Evolutionary conservation across 2,113 vertebrate species (phyloP).

Genomic region (Platycercus adscitus): DNA sequence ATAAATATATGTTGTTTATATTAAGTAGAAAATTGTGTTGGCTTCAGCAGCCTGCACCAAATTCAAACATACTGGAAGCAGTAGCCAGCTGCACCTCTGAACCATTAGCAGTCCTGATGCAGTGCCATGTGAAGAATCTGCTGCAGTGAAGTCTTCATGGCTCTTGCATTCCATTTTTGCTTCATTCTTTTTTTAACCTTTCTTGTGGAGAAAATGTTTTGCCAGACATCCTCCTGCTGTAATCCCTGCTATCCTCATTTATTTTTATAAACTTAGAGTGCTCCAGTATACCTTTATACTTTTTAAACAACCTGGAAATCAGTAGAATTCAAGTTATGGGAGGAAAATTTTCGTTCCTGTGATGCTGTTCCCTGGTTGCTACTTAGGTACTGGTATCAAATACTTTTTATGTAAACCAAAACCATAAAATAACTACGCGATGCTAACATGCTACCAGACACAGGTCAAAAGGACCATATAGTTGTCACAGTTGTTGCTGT

Average conservation of each 20-base stretch:
- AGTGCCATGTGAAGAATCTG: not conserved
- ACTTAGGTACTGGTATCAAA: not conserved
- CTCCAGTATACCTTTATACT: not conserved
- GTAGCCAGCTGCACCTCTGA: not conserved
- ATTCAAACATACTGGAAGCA: not conserved
- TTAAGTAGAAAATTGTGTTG: not conserved
- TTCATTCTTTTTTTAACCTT: not conserved
- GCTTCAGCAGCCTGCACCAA: not conserved
- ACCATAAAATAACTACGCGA: not conserved
- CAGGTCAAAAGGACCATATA: not conserved
- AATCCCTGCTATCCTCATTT: not conserved
- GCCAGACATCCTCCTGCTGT: not conserved
- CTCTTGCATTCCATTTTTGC: not conserved
- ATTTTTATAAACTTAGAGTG: not conserved
- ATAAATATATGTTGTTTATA: accelerated
- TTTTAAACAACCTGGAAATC: not conserved
- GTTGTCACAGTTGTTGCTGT: not conserved
- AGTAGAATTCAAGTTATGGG: not conserved
- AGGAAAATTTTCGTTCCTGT: not conserved
- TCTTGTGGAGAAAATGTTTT: not conserved
- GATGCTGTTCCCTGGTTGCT: not conserved
- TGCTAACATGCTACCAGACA: not conserved
- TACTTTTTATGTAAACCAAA: not conserved
- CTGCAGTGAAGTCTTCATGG: not conserved
- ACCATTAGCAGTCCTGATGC: not conserved